These are phyloP conservation scores for Dynastes grantii DNA, from an alignment of 2,888 invertebrate genomes.

Conservation along the genomic window DNA sequence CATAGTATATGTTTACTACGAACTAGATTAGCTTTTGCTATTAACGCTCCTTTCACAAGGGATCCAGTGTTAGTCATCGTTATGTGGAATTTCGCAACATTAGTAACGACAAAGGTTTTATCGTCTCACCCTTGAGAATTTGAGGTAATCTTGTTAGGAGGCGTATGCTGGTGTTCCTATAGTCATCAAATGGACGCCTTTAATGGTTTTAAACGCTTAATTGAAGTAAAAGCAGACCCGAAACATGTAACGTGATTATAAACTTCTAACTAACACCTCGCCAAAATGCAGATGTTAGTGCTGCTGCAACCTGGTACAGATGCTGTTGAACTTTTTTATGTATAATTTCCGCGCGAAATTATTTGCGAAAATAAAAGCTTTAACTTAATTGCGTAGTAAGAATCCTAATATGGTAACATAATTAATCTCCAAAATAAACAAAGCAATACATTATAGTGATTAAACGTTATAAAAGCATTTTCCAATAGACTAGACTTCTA, in stretches of 20 bases:
- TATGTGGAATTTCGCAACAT: neutral
- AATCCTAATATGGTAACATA: neutral
- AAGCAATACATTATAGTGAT: neutral
- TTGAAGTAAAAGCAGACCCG: constrained; percentile 23
- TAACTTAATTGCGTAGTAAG: neutral
- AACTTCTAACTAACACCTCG: neutral
- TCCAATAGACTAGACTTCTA: constrained; percentile 10
- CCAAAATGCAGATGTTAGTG: neutral
- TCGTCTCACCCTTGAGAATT: constrained; percentile 3
- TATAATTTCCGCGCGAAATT: neutral
- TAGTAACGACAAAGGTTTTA: constrained; percentile 6
- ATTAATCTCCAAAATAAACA: neutral
- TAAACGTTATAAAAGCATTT: constrained; percentile 19
- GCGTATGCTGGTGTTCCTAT: constrained; percentile 4
- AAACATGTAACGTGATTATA: neutral
- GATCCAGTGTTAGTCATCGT: neutral
- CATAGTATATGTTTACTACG: too few species aligned
- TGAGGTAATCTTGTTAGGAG: constrained; percentile 19
- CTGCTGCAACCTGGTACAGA: neutral
- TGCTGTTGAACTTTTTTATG: neutral
- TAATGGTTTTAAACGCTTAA: constrained; percentile 21
- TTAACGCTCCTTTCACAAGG: neutral
- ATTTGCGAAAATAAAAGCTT: too few species aligned
- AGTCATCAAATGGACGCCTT: neutral
- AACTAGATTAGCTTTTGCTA: too few species aligned